Evolutionary conservation across 2,797 vertebrate species (phyloP), one percentile per base, ranked within the genome.

Genomic region (Lacerta bilineata): DNA sequence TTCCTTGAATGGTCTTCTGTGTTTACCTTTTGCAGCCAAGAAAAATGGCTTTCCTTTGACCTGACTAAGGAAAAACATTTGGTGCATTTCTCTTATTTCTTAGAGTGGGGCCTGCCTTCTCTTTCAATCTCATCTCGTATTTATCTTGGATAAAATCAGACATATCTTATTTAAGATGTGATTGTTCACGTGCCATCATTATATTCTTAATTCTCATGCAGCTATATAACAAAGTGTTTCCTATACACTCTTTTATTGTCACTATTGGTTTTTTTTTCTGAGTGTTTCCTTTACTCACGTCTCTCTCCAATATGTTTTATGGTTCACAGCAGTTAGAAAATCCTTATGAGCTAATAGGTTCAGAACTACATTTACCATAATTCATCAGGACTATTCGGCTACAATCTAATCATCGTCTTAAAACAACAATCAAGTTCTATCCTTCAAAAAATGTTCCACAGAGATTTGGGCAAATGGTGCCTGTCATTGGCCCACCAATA

Each of bases 21-120:
- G 66, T 89, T 89, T 81, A 85, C 33, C 74, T 85, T 80, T 43
- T 50, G 17, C 20, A 55, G 84, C 94, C 95, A 95, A 93, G 80
- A 86, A 88, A 93, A 95, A 92, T 33, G 87, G 1, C 55, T 93
- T 50, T 85, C 41, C 75, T 89, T 83, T 72, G 66, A 74, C 23
- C 0, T 8, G 9, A 0, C 41, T 10, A 36, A 76, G 36, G 8
- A 79, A 76, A 85, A 76, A 87, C 72, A 74, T n/a, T 86, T 1
- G 23, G 88, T 90, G 80, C 1, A 5, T 78, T 79, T 88, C 1
- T 2, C 79, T 88, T 79, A 72, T 50, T 84, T 88, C 83, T 86
- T 87, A 87, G 69, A 75, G 80, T 55, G 43, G 74, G 29, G 13
- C 59, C 1, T 0, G 82, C 75, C 82, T 71, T 78, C 13, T 61